Evolutionary conservation across 1,140 invertebrate species (phyloP), one percentile per base, ranked within the genome.

Genomic region (Drosophila ambigua): DNA sequence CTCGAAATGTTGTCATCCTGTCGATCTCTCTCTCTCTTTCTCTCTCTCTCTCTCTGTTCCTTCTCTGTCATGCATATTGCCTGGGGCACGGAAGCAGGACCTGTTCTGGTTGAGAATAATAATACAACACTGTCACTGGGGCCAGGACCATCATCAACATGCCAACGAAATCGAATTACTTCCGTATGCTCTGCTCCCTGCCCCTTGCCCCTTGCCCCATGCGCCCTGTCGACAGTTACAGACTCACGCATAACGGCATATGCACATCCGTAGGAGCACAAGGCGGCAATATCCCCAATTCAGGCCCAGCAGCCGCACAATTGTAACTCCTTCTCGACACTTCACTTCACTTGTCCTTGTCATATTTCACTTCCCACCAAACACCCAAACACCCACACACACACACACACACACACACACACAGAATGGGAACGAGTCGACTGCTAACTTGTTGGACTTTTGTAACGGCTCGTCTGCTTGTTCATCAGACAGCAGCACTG

Each of bases 81-180:
- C 41, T 50, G 44, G 43, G 7, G 65, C 35, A 39, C 35, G 35
- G 35, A 39, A 39, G 35, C 35, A 39, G 35, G 11, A 39, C 35
- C 35, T 39, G 35, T 39, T 28, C 59, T 72, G 72, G 6, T 49
- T 50, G 51, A 58, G 48, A 50, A 75, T 50, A 65, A 52, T 58
- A 41, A 46, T 55, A 44, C 73, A 77, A 82, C 69, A 69, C 65
- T 79, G 78, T 87, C 82, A 76, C 54, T 24, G 35, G 51, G 67
- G 52, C 65, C 52, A 20, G 74, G 68, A 57, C 66, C 69, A 67
- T 82, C 79, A 82, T 57, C 79, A 66, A 65, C 80, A 77, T 85
- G 78, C 52, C 78, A 76, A 79, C 71, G 61, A 88, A 87, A 88
- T 87, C 82, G 83, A 87, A 87, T 88, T 82, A 88, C 82, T 87